These are phyloP conservation scores for Malachius bipustulatus DNA, from an alignment of 2,888 invertebrate species.

Conservation along the genomic window DNA sequence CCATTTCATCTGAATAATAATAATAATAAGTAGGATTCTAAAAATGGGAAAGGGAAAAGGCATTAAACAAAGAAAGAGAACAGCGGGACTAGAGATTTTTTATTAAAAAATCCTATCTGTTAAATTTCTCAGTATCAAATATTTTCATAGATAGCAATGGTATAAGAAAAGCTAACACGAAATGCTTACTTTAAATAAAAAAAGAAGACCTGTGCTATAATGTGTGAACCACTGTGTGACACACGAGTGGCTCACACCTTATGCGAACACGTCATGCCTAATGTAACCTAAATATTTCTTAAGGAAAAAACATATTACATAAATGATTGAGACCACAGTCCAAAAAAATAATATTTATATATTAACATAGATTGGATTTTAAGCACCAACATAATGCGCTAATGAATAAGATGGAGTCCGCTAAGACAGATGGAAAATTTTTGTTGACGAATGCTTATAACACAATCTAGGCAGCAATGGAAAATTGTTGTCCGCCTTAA, in stretches of 20 bases:
- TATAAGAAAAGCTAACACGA: constrained; percentile 47
- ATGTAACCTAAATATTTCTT: constrained; percentile 30
- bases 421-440: too few relatives aligned
- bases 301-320: constrained; percentile 29
- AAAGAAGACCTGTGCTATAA: constrained; percentile 1
- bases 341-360: too few relatives aligned
- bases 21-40: too few relatives aligned
- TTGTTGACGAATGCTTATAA: too few relatives aligned
- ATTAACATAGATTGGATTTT: too few relatives aligned
- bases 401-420: too few relatives aligned
- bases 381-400: too few relatives aligned
- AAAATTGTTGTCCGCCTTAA: too few relatives aligned
- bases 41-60: constrained; percentile 10
- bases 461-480: too few relatives aligned
- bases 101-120: constrained; percentile 41
- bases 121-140: constrained; percentile 50
- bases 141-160: constrained; percentile 40
- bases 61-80: constrained; percentile 27
- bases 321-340: constrained; percentile 32
- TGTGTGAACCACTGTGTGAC: neutral
- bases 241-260: constrained; percentile 11
- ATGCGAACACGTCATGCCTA: constrained; percentile 21
- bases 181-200: constrained; percentile 31
- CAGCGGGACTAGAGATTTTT: constrained; percentile 59
- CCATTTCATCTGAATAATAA: too few relatives aligned